A percentile compares a stretch with the other conserved stretches of the same genome.
Conservation (phyloP, 2,888 invertebrate genomes). For the Drosophila testacea region DNA sequence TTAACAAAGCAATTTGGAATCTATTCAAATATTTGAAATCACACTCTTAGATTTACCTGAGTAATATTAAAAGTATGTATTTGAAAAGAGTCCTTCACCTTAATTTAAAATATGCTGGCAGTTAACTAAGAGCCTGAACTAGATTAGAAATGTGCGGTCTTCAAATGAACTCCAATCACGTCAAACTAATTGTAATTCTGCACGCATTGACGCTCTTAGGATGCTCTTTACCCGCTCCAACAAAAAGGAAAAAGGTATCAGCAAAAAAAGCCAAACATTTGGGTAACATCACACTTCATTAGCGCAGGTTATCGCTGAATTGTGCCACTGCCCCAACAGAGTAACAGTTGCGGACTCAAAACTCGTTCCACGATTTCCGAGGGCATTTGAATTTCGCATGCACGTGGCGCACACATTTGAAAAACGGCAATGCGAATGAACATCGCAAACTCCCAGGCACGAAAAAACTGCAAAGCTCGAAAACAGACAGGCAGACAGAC, state of each 20-base stretch:
- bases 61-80: not conserved
- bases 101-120: not conserved
- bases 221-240: not conserved
- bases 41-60: not conserved
- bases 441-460: constrained; percentile 70
- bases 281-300: constrained; percentile 75
- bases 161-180: constrained; percentile 20
- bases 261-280: constrained; percentile 44
- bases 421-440: constrained; percentile 66
- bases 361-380: constrained; percentile 8
- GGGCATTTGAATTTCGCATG: constrained; percentile 71
- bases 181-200: constrained; percentile 51
- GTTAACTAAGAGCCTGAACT: not conserved
- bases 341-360: constrained; percentile 5
- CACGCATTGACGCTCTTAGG: constrained; percentile 44
- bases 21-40: not conserved
- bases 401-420: constrained; percentile 77
- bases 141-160: constrained; percentile 6
- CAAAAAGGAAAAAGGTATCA: constrained; percentile 41
- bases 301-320: constrained; percentile 73
- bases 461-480: constrained; percentile 77
- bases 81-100: too few species aligned
- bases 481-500: constrained; percentile 53
- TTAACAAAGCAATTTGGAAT: not conserved
- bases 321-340: constrained; percentile 38